Evolutionary conservation across 2,797 vertebrate genomes (phyloP), one percentile per base, ranked within the genome.

Genomic region (Hirundo rustica): DNA sequence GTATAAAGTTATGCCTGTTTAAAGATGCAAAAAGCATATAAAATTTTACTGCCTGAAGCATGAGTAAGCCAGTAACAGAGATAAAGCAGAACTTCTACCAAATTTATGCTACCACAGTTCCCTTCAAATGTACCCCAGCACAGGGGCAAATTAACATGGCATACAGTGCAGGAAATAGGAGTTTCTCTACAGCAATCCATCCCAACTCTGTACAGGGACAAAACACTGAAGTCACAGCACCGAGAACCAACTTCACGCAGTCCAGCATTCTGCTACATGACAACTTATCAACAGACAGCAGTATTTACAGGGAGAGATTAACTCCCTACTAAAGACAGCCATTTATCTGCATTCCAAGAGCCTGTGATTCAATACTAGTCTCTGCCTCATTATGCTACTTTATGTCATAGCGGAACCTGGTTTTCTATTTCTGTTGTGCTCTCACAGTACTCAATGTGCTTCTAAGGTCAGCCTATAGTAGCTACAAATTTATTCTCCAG

Each of bases 171-270:
- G 16, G 19, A 68, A 88, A 9, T 11, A n/a, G 5, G 5, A 77
- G 25, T 13, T 67, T 12, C 34, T 82, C 23, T 51, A 32, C 27
- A 36, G 38, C 13, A 62, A 16, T 20, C 78, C 22, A 58, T 23
- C 36, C 38, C 47, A 65, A 75, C 14, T 53, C 76, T 32, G 38
- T 3, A 30, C 30, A 65, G 13, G 15, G 16, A 47, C 30, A 50
- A 62, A 74, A 60, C 4, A 51, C 15, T 3, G 13, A 72, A 60
- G 23, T 20, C 23, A 55, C 4, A 40, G 48, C 54, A 84, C 36
- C 18, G 16, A 1, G 0, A 64, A 78, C 19, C 5, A 19, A 55
- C 12, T 34, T 68, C 25, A 34, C 1, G 2, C 11, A 48, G 36
- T 27, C 32, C 55, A 79, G 16, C 12, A 6, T 36, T 89, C 51